Conservation (phyloP, 2,888 invertebrate genomes). For the Standfussiana lucernea region DNA sequence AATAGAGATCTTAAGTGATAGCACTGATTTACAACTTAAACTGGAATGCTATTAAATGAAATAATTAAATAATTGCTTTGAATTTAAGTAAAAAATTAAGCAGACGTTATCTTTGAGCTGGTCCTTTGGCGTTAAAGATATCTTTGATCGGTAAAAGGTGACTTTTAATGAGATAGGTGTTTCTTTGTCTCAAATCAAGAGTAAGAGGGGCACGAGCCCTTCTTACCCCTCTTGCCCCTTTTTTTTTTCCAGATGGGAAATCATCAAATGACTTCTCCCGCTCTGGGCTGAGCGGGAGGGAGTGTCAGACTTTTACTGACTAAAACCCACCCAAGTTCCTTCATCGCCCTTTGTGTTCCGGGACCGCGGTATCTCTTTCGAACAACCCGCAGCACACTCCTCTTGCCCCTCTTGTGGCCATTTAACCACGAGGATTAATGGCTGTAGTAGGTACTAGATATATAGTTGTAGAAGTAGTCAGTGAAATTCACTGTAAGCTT, state of each 20-base stretch:
- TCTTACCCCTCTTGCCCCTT: too few species aligned
- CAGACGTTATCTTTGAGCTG: constrained; percentile 15
- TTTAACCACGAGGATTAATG: too few species aligned
- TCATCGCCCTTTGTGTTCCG: too few species aligned
- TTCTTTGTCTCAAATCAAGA: background rate
- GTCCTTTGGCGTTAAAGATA: constrained; percentile 13
- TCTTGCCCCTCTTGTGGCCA: too few species aligned
- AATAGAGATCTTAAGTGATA: constrained; percentile 71
- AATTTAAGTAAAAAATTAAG: constrained; percentile 33
- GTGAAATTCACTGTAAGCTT: background rate
- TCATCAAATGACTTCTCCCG: too few species aligned
- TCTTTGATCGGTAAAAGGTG: constrained; percentile 22
- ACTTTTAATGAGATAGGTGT: constrained; percentile 22
- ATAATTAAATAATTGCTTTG: constrained; percentile 50
- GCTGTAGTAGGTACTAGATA: background rate
- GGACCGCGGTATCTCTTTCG: too few species aligned
- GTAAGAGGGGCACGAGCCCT: too few species aligned
- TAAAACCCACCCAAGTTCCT: too few species aligned
- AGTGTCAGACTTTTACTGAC: too few species aligned
- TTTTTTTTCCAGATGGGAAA: too few species aligned
- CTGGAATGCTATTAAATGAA: constrained; percentile 48
- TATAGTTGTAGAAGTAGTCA: background rate
- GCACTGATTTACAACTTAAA: constrained; percentile 57
- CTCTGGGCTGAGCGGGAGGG: too few species aligned
- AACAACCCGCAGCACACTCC: too few species aligned